Conservation (phyloP, 2,113 vertebrate genomes). For the Gnathonemus longibarbis region DNA sequence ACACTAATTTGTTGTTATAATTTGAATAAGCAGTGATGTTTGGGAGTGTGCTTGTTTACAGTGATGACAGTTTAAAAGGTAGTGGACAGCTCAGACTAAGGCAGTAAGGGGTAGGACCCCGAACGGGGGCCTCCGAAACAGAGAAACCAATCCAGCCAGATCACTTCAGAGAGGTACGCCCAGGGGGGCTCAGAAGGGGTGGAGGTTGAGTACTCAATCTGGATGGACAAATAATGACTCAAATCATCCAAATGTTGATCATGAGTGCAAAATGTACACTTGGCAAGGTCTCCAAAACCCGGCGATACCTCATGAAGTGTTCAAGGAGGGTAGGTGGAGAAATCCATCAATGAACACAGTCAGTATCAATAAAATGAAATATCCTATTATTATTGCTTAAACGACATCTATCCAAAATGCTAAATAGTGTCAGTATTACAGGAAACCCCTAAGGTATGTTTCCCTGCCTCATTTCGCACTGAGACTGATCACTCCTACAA, state of each 20-base stretch:
- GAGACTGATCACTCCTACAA: not conserved
- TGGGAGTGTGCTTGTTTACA: not conserved
- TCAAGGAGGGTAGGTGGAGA: not conserved
- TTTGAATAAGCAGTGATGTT: not conserved
- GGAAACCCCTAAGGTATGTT: not conserved
- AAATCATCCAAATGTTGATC: not conserved
- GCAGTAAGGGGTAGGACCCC: not conserved
- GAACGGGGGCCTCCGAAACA: not conserved
- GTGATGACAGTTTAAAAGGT: not conserved
- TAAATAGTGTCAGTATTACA: not conserved
- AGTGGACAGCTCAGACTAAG: not conserved
- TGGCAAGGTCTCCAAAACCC: not conserved
- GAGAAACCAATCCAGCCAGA: not conserved
- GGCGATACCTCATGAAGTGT: not conserved
- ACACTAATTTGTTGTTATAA: not conserved
- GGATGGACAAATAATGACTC: not conserved
- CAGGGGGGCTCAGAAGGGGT: not conserved
- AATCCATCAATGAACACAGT: not conserved
- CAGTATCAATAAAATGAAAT: not conserved
- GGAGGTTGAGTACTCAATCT: not conserved
- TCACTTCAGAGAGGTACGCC: not conserved
- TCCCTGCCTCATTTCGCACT: not conserved
- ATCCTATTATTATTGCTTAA: not conserved
- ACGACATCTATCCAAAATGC: not conserved
- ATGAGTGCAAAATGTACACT: not conserved